phyloP scores from a whole-genome alignment of 1,140 invertebrate species.

The Meteorus sp. region DNA sequence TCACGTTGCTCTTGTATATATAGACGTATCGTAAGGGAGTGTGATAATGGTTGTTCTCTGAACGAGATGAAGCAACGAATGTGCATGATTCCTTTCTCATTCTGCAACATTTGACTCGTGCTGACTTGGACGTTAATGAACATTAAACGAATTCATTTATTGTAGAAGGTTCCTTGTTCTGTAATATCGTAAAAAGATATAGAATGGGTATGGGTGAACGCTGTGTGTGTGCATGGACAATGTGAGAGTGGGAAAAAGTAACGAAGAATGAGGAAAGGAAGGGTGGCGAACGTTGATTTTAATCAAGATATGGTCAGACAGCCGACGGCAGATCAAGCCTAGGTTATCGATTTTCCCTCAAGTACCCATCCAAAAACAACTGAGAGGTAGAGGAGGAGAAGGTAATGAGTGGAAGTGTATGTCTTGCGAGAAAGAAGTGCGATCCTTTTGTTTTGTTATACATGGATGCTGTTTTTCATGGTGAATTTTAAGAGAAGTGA shows the following conservation, averaged over 20 bases:
- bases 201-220: too few relatives aligned
- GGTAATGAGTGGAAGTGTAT: too few relatives aligned
- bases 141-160: slow-evolving; percentile 55
- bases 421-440: slow-evolving; percentile 37
- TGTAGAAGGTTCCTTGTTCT: slow-evolving; percentile 22
- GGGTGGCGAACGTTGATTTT: slow-evolving; percentile 56
- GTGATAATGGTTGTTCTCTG: neutral
- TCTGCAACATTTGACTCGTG: slow-evolving; percentile 1
- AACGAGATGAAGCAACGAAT: neutral
- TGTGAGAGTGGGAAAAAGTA: slow-evolving; percentile 7
- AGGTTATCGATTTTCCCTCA: slow-evolving; percentile 56
- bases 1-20: slow-evolving; percentile 39
- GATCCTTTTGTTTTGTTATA: slow-evolving; percentile 11
- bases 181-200: too few relatives aligned
- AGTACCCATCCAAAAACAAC: slow-evolving; percentile 48
- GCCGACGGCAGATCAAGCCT: slow-evolving; percentile 49
- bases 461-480: too few relatives aligned
- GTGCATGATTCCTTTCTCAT: neutral
- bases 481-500: too few relatives aligned
- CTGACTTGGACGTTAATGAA: slow-evolving; percentile 52
- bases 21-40: too few relatives aligned
- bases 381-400: slow-evolving; percentile 42
- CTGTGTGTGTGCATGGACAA: slow-evolving; percentile 1
- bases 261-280: slow-evolving; percentile 31
- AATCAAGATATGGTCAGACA: slow-evolving; percentile 58